phyloP scores from a whole-genome alignment of 2,797 vertebrate genomes.

The Naso thynnoides region DNA sequence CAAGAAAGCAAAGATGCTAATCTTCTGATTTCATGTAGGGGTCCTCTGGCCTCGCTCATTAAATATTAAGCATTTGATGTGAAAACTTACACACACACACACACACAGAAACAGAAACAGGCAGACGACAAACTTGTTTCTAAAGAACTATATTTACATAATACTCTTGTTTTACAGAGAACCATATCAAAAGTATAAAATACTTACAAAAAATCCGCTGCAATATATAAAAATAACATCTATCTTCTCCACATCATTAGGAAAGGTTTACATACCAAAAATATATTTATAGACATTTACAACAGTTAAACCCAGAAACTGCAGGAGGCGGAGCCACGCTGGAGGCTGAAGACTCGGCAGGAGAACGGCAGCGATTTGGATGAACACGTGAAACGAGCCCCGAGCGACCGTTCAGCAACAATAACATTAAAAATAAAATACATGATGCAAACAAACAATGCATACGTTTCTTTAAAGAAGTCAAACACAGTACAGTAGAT shows the following conservation, averaged over 20 bases:
- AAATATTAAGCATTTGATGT: too few species aligned
- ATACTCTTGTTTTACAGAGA: conserved; percentile 88
- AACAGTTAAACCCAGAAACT: conserved; percentile 41
- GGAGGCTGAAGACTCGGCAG: conserved; percentile 13
- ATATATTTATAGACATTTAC: conserved; percentile 85
- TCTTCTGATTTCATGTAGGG: too few species aligned
- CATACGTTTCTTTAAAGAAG: conserved; percentile 1
- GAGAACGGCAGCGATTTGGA: conserved; percentile 28
- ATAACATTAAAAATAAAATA: conserved; percentile 36
- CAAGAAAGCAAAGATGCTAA: too few species aligned
- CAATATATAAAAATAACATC: conserved; percentile 91
- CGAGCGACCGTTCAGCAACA: neutral
- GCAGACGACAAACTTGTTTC: conserved; percentile 65
- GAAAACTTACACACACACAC: too few species aligned
- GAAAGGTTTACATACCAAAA: conserved; percentile 86
- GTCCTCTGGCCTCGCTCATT: too few species aligned
- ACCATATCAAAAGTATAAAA: conserved; percentile 90
- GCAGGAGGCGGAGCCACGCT: conserved; percentile 1
- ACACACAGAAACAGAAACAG: conserved; percentile 14
- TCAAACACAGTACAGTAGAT: conserved; percentile 65
- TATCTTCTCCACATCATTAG: conserved; percentile 83
- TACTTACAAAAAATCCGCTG: conserved; percentile 87
- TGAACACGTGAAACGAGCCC: conserved; percentile 31
- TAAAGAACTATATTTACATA: conserved; percentile 91
- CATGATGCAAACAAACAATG: conserved; percentile 17